phyloP scores from a whole-genome alignment of 2,113 vertebrate genomes.

The Toxotes jaculatrix region DNA sequence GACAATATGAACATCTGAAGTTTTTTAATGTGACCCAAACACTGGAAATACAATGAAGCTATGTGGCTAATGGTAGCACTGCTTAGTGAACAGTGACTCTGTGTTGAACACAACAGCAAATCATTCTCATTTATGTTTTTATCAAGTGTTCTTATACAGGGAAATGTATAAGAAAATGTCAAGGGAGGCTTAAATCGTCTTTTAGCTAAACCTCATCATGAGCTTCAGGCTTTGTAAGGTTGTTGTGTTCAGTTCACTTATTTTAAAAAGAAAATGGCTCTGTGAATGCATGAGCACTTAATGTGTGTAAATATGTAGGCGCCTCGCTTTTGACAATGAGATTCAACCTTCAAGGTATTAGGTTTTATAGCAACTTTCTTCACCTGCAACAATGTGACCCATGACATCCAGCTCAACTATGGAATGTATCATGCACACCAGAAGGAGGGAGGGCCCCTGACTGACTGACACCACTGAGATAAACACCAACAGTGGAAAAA shows the following conservation, averaged over 20 bases:
- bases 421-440: slow-evolving; percentile 20
- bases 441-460: slow-evolving; percentile 29
- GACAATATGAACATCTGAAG: not conserved
- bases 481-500: slow-evolving; percentile 77
- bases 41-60: not conserved
- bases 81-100: not conserved
- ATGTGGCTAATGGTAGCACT: not conserved
- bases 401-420: slow-evolving; percentile 32
- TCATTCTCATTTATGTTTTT: not conserved
- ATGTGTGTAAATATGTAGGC: not conserved
- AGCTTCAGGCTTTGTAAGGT: not conserved
- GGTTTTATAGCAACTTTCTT: not conserved
- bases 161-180: not conserved
- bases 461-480: slow-evolving; percentile 58
- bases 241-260: not conserved
- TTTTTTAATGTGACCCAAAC: not conserved
- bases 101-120: not conserved
- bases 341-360: not conserved
- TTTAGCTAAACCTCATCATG: not conserved
- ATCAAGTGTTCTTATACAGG: not conserved
- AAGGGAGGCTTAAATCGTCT: not conserved
- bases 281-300: not conserved
- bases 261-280: not conserved
- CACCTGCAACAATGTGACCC: slow-evolving; percentile 38
- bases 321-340: not conserved